A percentile compares a stretch with the other conserved stretches of the same genome.
Conservation (phyloP, 2,888 invertebrate genomes). For the Suillia variegata region DNA sequence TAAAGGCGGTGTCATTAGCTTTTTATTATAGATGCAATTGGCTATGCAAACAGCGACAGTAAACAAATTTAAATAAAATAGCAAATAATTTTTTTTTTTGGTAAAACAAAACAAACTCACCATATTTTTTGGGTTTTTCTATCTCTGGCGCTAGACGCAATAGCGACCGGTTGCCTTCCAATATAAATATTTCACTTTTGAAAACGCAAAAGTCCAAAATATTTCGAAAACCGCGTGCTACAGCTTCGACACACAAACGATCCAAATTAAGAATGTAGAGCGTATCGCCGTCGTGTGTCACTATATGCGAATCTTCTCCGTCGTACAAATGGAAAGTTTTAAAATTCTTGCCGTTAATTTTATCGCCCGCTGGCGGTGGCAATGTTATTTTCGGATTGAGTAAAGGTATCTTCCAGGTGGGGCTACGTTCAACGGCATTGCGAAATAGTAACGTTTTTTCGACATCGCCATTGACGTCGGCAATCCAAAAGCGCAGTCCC, state of each 20-base stretch:
- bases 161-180: constrained; percentile 79
- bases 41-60: too few species aligned
- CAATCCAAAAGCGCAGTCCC: constrained; percentile 83
- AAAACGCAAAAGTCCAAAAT: constrained; percentile 53
- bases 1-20: constrained; percentile 54
- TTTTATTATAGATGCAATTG: too few species aligned
- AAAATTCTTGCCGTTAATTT: constrained; percentile 61
- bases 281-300: constrained; percentile 74
- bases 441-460: constrained; percentile 84
- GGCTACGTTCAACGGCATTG: constrained; percentile 65
- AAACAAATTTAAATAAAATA: not conserved
- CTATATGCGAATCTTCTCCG: constrained; percentile 68
- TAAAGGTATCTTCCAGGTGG: constrained; percentile 70
- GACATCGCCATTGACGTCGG: constrained; percentile 77
- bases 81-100: not conserved
- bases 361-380: constrained; percentile 3
- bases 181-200: constrained; percentile 74
- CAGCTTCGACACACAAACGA: constrained; percentile 69
- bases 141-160: constrained; percentile 78
- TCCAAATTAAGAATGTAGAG: constrained; percentile 79
- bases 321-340: constrained; percentile 70
- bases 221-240: constrained; percentile 68
- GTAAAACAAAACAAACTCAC: too few species aligned
- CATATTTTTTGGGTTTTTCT: constrained; percentile 65
- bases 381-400: constrained; percentile 67